A percentile compares a stretch with the other conserved stretches of the same genome.
Conservation (phyloP, 1,140 invertebrate species). For the Drosophila carrolli region DNA sequence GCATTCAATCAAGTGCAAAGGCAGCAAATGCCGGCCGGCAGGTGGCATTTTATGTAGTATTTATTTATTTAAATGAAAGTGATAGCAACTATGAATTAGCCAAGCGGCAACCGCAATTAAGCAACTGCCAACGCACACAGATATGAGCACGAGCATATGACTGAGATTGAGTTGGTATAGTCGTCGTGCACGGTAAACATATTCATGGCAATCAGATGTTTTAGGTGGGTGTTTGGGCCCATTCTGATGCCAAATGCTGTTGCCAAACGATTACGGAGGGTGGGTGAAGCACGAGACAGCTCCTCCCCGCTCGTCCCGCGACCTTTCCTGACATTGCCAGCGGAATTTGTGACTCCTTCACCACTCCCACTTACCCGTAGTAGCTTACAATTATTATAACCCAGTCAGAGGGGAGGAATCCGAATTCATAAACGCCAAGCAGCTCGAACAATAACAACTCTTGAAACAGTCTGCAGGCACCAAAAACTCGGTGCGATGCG, state of each 20-base stretch:
- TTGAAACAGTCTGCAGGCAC: conserved; percentile 41
- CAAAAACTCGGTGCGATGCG: conserved; percentile 54
- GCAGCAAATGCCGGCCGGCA: conserved; percentile 51
- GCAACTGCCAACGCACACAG: conserved; percentile 14
- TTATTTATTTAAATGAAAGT: conserved; percentile 60
- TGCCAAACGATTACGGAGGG: conserved; percentile 1
- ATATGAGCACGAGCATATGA: conserved; percentile 19
- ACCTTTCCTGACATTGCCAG: conserved; percentile 48
- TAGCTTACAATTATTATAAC: conserved; percentile 62
- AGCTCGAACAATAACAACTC: conserved; percentile 39
- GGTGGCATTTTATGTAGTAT: conserved; percentile 44
- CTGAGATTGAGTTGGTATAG: conserved; percentile 10
- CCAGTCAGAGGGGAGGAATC: conserved; percentile 46
- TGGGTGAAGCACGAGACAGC: conserved; percentile 1
- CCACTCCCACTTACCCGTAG: conserved; percentile 17
- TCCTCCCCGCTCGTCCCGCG: conserved; percentile 8
- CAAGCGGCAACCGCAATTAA: conserved; percentile 46
- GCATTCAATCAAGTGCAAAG: conserved; percentile 19
- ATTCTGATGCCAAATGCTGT: conserved; percentile 10
- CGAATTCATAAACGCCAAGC: conserved; percentile 63
- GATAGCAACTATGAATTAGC: conserved; percentile 58
- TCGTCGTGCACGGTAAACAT: conserved; percentile 28
- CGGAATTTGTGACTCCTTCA: conserved; percentile 37
- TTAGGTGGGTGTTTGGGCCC: conserved; percentile 7
- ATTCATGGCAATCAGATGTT: conserved; percentile 45